Evolutionary conservation across 2,797 vertebrate species (phyloP).

Genomic region (Serranus cabrilla): DNA sequence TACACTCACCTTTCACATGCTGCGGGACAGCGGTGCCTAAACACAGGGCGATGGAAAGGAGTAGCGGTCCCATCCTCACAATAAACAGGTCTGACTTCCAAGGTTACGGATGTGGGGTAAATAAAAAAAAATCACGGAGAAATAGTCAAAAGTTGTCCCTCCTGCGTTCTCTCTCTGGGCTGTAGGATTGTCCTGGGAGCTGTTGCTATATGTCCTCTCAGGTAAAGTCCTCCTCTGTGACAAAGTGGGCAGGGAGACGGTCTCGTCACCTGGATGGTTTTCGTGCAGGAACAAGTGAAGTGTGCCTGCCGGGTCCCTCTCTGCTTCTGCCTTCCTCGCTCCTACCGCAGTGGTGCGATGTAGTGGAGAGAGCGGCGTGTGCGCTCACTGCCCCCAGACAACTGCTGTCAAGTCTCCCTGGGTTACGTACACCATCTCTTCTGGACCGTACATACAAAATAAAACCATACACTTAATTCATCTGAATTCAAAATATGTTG

Average conservation of each 20-base stretch:
- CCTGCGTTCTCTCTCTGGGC: slow-evolving; percentile 51
- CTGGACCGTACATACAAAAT: slow-evolving; percentile 56
- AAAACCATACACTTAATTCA: neutral
- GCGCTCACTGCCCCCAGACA: slow-evolving; percentile 68
- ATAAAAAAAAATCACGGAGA: slow-evolving; percentile 41
- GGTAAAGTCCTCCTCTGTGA: slow-evolving; percentile 70
- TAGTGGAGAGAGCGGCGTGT: slow-evolving; percentile 70
- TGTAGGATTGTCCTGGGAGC: slow-evolving; percentile 40
- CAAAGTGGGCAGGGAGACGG: slow-evolving; percentile 45
- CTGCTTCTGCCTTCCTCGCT: slow-evolving; percentile 60
- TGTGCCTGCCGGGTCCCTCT: slow-evolving; percentile 48
- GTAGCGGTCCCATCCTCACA: slow-evolving; percentile 86
- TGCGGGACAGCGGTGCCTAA: slow-evolving; percentile 86
- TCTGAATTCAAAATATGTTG: neutral
- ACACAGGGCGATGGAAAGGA: slow-evolving; percentile 83
- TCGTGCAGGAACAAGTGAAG: slow-evolving; percentile 62
- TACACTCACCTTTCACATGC: slow-evolving; percentile 84
- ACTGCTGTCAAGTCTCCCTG: slow-evolving; percentile 30
- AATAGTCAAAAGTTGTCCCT: slow-evolving; percentile 78
- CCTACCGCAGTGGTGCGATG: slow-evolving; percentile 85
- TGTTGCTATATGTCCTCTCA: slow-evolving; percentile 69
- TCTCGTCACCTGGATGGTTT: slow-evolving; percentile 37
- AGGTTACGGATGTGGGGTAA: slow-evolving; percentile 62
- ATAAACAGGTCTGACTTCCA: slow-evolving; percentile 73
- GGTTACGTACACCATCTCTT: neutral